Evolutionary conservation across 2,113 vertebrate genomes (phyloP).

Genomic region (Bettongia penicillata): DNA sequence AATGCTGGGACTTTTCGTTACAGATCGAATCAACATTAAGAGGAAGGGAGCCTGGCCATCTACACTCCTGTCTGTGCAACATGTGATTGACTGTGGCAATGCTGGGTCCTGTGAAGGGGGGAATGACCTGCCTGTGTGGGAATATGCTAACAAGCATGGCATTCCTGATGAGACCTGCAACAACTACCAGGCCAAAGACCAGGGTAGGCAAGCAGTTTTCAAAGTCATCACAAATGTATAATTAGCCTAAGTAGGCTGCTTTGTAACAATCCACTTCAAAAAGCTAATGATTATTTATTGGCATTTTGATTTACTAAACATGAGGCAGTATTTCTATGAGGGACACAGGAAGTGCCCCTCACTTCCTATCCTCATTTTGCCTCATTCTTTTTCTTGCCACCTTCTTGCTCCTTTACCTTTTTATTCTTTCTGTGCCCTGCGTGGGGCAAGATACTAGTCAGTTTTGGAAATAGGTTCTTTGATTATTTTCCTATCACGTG

Average conservation of each 20-base stretch:
- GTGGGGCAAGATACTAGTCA: background rate
- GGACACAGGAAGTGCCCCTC: too few species aligned
- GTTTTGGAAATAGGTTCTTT: background rate
- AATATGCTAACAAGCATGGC: slow-evolving; percentile 90
- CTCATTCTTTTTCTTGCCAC: background rate
- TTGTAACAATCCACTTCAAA: background rate
- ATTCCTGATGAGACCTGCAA: slow-evolving; percentile 99
- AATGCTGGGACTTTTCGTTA: background rate
- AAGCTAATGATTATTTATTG: background rate
- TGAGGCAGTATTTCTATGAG: background rate
- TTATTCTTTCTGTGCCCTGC: background rate
- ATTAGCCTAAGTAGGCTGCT: background rate
- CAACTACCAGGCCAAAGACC: slow-evolving; percentile 98
- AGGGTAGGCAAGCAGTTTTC: slow-evolving; percentile 83
- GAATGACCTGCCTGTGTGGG: slow-evolving; percentile 91
- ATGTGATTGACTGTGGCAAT: slow-evolving; percentile 91
- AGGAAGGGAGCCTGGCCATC: slow-evolving; percentile 94
- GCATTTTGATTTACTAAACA: background rate
- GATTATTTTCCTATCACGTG: background rate
- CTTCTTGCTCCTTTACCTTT: background rate
- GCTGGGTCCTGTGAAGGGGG: slow-evolving; percentile 94
- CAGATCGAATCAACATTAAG: slow-evolving; percentile 98
- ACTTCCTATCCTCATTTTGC: background rate
- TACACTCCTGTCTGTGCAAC: slow-evolving; percentile 94
- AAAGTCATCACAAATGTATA: background rate